Evolutionary conservation across 2,113 vertebrate genomes (phyloP), one percentile per base, ranked within the genome.

Genomic region (Tyto alba): DNA sequence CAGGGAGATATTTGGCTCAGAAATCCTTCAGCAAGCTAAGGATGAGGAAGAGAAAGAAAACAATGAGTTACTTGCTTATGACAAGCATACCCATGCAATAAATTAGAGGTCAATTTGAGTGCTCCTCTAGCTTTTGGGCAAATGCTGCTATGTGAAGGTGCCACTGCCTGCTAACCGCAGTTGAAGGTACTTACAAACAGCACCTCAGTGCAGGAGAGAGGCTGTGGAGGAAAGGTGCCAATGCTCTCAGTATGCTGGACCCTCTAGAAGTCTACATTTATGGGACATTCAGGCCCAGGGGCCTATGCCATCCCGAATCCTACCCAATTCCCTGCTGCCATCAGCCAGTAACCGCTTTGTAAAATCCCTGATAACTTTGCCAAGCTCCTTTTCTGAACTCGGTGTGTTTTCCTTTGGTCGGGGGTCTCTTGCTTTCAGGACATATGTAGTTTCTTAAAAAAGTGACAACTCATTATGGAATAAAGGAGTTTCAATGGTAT

Each of bases 51-150:
- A 55, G 48, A 36, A 40, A 60, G 36, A 72, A 74, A 72, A 34
- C 32, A 3, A 0, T 2, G 48, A 48, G 63, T 40, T 16, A 16
- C 30, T 89, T 30, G 3, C 32, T n/a, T 5, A 7, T 18, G 41
- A 26, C 8, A 7, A 2, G 15, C 5, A 15, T 16, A 55, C 7
- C 13, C 38, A 10, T 0, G 0, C 38, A 19, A 13, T 8, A 22
- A 71, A 47, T 4, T 27, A 40, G 36, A 14, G 22, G 41, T 0
- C 16, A 9, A 41, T 0, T 11, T 19, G 14, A 68, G 55, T 10
- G 19, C 20, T 16, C 38, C 87, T 64, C 2, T 9, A 29, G 40
- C 43, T 43, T 5, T 7, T 6, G 9, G 1, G 68, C 41, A 17
- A 62, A 53, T 5, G 0, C 5, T 55, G 6, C 29, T 11, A 27